Evolutionary conservation across 1,140 invertebrate species (phyloP).

Genomic region (Radopholus similis): DNA sequence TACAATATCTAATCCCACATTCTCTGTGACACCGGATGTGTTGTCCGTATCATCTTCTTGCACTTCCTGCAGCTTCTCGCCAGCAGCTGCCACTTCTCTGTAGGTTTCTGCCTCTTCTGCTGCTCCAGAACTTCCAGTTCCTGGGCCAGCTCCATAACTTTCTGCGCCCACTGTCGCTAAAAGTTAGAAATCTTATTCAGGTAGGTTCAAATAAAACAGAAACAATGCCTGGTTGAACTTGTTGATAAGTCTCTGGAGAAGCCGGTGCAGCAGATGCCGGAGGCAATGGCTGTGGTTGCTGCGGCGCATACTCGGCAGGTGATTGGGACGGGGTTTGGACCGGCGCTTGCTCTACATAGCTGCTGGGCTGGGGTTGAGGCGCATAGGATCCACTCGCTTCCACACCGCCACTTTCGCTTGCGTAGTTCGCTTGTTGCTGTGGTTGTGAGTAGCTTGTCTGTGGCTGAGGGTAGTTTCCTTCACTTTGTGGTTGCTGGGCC

Average conservation of each 20-base stretch:
- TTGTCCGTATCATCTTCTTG: constrained; percentile 20
- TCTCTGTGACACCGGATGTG: too few species aligned
- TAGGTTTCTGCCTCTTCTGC: constrained; percentile 13
- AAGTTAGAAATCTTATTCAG: too few species aligned
- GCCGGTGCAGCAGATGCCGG: not conserved
- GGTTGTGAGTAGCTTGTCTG: not conserved
- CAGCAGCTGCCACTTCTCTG: constrained; percentile 30
- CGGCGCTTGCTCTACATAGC: not conserved
- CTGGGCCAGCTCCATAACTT: too few species aligned
- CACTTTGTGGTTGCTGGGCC: not conserved
- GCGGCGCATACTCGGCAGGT: not conserved
- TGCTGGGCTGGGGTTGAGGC: not conserved
- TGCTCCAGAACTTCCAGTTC: not conserved
- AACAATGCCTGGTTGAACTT: not conserved
- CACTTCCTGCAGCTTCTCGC: constrained; percentile 40
- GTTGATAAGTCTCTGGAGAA: not conserved
- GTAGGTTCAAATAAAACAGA: too few species aligned
- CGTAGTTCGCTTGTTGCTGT: not conserved
- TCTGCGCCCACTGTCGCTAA: too few species aligned
- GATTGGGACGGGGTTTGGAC: not conserved
- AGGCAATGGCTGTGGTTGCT: not conserved
- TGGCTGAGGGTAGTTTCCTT: not conserved
- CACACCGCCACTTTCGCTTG: not conserved
- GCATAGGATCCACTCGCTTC: not conserved
- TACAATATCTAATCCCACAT: not conserved